Conservation (phyloP, 2,888 invertebrate genomes). For the Ormia ochracea region DNA sequence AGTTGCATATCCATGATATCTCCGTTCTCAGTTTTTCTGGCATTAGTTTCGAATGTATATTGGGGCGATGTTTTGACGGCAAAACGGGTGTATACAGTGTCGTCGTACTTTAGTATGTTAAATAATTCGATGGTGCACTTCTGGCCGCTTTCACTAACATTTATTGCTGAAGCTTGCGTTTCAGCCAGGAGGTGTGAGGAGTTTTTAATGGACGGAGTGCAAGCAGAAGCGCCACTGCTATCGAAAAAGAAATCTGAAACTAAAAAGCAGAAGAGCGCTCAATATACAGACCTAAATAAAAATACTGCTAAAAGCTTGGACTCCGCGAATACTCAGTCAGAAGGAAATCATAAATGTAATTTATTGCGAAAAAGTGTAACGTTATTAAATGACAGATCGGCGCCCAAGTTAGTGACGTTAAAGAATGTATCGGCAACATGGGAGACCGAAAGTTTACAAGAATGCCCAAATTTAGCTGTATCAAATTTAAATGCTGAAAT, state of each 20-base stretch:
- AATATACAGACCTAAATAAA: conserved; percentile 33
- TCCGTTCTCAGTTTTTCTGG: conserved; percentile 86
- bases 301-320: conserved; percentile 35
- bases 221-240: conserved; percentile 66
- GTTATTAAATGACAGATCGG: conserved; percentile 65
- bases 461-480: conserved; percentile 67
- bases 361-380: conserved; percentile 14
- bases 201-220: conserved; percentile 78
- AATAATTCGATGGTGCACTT: conserved; percentile 88
- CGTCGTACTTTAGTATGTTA: conserved; percentile 88
- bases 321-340: conserved; percentile 13
- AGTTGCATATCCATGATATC: conserved; percentile 86
- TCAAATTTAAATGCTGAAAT: conserved; percentile 78
- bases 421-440: conserved; percentile 70
- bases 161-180: conserved; percentile 85
- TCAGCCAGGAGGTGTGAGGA: conserved; percentile 85
- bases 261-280: conserved; percentile 37
- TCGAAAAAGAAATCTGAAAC: conserved; percentile 46
- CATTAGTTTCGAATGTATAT: conserved; percentile 83
- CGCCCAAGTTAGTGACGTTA: conserved; percentile 73
- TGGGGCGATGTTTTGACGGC: conserved; percentile 83
- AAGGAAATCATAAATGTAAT: not conserved
- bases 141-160: conserved; percentile 87
- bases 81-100: conserved; percentile 86
- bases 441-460: conserved; percentile 33